These are phyloP conservation scores for Scophthalmus maximus DNA, from an alignment of 2,113 vertebrate genomes.

Conservation along the genomic window DNA sequence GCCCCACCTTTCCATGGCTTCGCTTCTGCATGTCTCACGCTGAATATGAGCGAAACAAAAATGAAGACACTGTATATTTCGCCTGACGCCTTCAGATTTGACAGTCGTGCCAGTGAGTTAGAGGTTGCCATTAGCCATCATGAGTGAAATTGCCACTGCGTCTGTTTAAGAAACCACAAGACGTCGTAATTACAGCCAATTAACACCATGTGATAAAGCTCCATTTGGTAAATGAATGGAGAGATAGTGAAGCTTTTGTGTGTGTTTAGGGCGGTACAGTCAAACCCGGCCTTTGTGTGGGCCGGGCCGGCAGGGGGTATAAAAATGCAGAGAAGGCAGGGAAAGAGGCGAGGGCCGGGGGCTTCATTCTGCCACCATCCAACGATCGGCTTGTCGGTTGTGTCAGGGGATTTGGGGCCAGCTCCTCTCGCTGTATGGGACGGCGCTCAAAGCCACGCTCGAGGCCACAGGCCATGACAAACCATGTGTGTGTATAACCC, in stretches of 20 bases:
- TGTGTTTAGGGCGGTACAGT: conserved; percentile 46
- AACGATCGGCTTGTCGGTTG: conserved; percentile 51
- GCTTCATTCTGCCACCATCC: conserved; percentile 52
- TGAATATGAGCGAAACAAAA: neutral
- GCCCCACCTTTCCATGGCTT: neutral
- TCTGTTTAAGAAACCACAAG: conserved; percentile 59
- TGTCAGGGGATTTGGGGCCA: conserved; percentile 51
- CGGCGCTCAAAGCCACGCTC: conserved; percentile 34
- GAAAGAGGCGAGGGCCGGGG: neutral
- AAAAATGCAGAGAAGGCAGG: conserved; percentile 16
- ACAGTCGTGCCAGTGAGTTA: conserved; percentile 10
- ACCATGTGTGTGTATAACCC: conserved; percentile 69
- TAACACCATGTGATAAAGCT: conserved; percentile 69
- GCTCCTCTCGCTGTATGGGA: conserved; percentile 35
- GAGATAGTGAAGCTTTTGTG: conserved; percentile 50
- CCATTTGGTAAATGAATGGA: conserved; percentile 52
- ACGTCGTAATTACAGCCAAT: conserved; percentile 68
- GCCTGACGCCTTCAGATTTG: conserved; percentile 5
- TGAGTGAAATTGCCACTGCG: conserved; percentile 35
- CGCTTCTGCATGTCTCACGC: neutral
- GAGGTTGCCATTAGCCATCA: conserved; percentile 25
- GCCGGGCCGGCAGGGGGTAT: conserved; percentile 26
- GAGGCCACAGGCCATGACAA: conserved; percentile 62
- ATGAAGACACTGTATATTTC: neutral
- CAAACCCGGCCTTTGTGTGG: conserved; percentile 57